Base-by-base conservation (phyloP, 2,888 invertebrate species). In the Mongoloraphidia duomilia region DNA sequence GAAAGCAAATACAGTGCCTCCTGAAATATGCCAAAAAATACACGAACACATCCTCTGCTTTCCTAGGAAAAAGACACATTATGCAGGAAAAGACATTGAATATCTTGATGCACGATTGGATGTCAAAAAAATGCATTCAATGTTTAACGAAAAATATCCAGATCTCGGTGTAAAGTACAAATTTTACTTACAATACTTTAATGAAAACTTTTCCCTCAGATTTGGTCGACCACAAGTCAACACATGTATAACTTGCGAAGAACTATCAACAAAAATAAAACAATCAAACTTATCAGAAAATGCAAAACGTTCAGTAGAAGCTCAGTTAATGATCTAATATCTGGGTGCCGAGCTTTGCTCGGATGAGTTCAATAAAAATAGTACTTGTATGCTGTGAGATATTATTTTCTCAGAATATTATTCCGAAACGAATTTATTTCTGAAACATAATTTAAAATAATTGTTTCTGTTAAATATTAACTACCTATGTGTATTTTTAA, bases 181-280 rank as follows among this genome's bases (percentile, higher is more conserved):
- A 43, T 57, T 57, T 53, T 59, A 56, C 45, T 49, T 48, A 34
- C 50, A 51, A 49, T 55, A 57, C 50, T 53, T 57, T 47, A 53
- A 57, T 50, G 51, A 56, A 50, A 56, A 55, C 37, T 58, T 58
- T 50, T 47, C 46, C 43, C 52, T 50, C 45, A 42, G 44, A 14
- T 59, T 59, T 53, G 56, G 56, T 48, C 50, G 54, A 45, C 56
- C 54, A 34, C 55, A 57, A 52, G 55, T 57, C 9, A 56, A 56
- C 47, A 55, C 53, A 35, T 57, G 54, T 47, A 51, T 47, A 34
- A 51, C 50, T 38, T 57, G 56, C 44, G 57, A 57, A 47, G 51
- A 52, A 49, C 44, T 55, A 45, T 47, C 46, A 38, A 49, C 41
- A 35, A 57, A 55, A 52, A 47, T 54, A 48, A 57, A 54, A 51